phyloP scores from a whole-genome alignment of 2,888 invertebrate genomes.

The Acanthopleura granulata region DNA sequence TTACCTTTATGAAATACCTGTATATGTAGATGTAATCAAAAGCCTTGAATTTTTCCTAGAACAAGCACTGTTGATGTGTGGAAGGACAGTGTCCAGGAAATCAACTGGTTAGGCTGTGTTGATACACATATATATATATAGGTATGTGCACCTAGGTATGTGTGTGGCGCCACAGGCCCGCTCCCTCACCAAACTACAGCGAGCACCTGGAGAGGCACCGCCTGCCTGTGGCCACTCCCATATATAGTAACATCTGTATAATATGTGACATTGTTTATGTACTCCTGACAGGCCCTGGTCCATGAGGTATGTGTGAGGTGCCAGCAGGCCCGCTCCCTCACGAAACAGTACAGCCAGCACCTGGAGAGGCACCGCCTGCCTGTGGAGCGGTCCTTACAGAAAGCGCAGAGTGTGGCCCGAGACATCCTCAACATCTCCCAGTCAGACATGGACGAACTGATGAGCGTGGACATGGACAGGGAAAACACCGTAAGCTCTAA shows the following conservation, averaged over 20 bases:
- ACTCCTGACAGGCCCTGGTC: constrained; percentile 32
- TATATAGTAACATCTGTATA: no score
- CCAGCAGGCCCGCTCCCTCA: constrained; percentile 46
- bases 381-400: constrained; percentile 48
- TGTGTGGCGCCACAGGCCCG: constrained; percentile 50
- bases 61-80: no score
- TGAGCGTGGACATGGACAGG: constrained; percentile 51
- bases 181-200: constrained; percentile 34
- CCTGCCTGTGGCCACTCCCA: constrained; percentile 35
- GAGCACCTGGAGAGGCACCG: constrained; percentile 23
- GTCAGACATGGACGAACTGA: constrained; percentile 65
- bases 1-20: no score
- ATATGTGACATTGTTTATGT: neutral
- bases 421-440: constrained; percentile 66
- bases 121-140: no score
- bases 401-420: constrained; percentile 60
- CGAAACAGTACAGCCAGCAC: constrained; percentile 32
- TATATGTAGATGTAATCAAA: no score
- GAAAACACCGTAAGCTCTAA: neutral
- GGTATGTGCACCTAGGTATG: no score
- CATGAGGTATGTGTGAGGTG: constrained; percentile 51
- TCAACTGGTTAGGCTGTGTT: no score
- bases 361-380: constrained; percentile 29
- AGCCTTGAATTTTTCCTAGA: no score
- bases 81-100: no score